These are phyloP conservation scores for Nasua narica DNA, from an alignment of 2,797 vertebrate genomes.

Conservation along the genomic window DNA sequence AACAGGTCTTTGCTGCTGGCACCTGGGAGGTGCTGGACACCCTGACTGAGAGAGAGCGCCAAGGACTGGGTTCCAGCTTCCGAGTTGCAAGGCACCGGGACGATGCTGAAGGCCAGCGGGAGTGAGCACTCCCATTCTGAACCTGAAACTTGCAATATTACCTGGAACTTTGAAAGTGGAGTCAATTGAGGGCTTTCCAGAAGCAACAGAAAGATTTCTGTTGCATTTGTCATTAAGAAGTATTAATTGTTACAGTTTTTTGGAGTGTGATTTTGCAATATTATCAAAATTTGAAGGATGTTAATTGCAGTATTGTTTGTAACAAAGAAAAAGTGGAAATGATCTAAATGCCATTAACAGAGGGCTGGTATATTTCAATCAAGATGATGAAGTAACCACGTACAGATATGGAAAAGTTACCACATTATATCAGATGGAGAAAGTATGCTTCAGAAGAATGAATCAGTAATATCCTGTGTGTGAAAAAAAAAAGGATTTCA, in stretches of 20 bases:
- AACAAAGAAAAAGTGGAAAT: slow-evolving; percentile 30
- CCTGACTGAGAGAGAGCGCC: neutral
- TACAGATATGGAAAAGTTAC: neutral
- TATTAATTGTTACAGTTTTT: slow-evolving; percentile 36
- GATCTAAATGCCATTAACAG: neutral
- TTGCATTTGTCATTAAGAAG: neutral
- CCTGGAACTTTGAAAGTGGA: neutral
- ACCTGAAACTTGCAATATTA: neutral
- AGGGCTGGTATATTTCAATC: neutral
- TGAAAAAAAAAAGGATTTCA: neutral
- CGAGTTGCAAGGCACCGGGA: neutral
- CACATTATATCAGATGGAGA: neutral
- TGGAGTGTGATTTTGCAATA: slow-evolving; percentile 6
- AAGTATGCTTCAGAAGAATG: neutral
- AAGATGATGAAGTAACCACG: neutral
- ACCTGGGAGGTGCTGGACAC: neutral
- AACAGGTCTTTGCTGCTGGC: neutral
- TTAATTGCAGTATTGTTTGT: slow-evolving; percentile 6
- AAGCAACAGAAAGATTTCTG: slow-evolving; percentile 31
- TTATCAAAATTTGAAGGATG: slow-evolving; percentile 34
- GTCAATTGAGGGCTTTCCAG: slow-evolving; percentile 13
- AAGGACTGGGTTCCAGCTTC: neutral
- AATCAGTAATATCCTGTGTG: neutral
- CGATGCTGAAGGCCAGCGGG: neutral
- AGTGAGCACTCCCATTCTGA: neutral